These are phyloP conservation scores for Macrosoma leucophasiata DNA, from an alignment of 2,888 invertebrate species.

Conservation along the genomic window DNA sequence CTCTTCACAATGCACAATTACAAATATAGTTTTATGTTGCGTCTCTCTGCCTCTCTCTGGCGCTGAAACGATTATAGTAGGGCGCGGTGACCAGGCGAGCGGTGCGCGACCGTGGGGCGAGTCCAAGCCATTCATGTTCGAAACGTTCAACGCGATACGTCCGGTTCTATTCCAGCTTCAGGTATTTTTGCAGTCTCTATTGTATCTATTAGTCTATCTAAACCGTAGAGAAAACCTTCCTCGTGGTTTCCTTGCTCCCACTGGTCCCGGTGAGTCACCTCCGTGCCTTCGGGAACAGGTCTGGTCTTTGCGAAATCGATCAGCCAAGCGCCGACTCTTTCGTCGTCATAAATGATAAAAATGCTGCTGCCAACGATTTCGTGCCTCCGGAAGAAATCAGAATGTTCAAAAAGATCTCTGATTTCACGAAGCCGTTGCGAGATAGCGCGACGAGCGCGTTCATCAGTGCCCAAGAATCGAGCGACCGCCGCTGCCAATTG, in stretches of 20 bases:
- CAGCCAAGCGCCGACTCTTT: constrained; percentile 93
- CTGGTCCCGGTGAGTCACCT: constrained; percentile 84
- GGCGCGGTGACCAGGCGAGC: constrained; percentile 44
- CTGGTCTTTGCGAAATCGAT: constrained; percentile 98
- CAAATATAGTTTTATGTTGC: constrained; percentile 52
- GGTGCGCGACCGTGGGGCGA: constrained; percentile 55
- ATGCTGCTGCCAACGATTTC: constrained; percentile 97
- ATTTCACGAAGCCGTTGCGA: constrained; percentile 85
- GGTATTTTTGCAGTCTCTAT: constrained; percentile 55
- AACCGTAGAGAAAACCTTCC: constrained; percentile 94
- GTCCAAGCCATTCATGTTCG: constrained; percentile 53
- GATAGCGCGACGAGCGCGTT: constrained; percentile 81
- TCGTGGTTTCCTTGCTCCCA: constrained; percentile 98
- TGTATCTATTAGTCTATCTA: constrained; percentile 91
- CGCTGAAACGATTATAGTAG: constrained; percentile 36
- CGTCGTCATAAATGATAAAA: constrained; percentile 93
- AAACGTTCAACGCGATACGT: constrained; percentile 63
- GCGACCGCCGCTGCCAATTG: constrained; percentile 85
- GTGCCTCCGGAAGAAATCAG: constrained; percentile 88
- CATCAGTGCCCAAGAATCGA: constrained; percentile 81
- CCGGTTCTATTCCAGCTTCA: constrained; percentile 49
- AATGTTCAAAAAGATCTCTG: constrained; percentile 85
- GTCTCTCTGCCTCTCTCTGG: constrained; percentile 49
- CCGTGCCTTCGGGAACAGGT: constrained; percentile 79
- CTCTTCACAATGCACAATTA: constrained; percentile 58